A percentile compares a stretch with the other conserved stretches of the same genome.
These are phyloP conservation scores for Atlantisia rogersi DNA, from an alignment of 2,113 vertebrate genomes.

Conservation along the genomic window DNA sequence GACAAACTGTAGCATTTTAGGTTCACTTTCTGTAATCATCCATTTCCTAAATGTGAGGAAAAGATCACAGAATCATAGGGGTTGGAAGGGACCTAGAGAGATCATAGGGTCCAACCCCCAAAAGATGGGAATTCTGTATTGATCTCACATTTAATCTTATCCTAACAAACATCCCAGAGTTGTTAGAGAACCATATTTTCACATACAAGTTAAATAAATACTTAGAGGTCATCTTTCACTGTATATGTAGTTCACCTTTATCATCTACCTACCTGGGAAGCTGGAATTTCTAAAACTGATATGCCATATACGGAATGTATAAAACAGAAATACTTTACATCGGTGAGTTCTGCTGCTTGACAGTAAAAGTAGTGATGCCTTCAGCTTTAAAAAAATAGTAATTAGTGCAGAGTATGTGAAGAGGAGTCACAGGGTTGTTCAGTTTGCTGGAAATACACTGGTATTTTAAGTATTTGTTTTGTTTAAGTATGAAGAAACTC, in stretches of 20 bases:
- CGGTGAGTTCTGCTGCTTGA: neutral
- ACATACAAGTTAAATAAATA: neutral
- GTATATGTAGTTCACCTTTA: rapidly evolving
- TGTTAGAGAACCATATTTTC: neutral
- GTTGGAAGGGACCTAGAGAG: too few relatives aligned
- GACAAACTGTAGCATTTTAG: neutral
- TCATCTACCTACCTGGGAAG: neutral
- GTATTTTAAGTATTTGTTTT: too few relatives aligned
- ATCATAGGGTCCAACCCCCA: too few relatives aligned
- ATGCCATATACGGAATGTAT: neutral
- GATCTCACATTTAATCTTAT: neutral
- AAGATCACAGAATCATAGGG: neutral
- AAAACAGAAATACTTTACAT: neutral
- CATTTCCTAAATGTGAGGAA: neutral
- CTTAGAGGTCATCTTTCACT: neutral
- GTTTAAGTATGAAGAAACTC: neutral
- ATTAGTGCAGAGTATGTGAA: neutral
- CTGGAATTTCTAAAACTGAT: neutral
- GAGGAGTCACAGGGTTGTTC: neutral
- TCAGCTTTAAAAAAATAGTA: neutral
- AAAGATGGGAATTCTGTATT: neutral
- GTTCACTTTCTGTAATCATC: neutral
- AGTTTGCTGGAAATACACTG: neutral
- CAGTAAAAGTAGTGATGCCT: neutral
- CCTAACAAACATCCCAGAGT: neutral